Conservation (phyloP, 2,113 vertebrate species). For the Atlantisia rogersi region DNA sequence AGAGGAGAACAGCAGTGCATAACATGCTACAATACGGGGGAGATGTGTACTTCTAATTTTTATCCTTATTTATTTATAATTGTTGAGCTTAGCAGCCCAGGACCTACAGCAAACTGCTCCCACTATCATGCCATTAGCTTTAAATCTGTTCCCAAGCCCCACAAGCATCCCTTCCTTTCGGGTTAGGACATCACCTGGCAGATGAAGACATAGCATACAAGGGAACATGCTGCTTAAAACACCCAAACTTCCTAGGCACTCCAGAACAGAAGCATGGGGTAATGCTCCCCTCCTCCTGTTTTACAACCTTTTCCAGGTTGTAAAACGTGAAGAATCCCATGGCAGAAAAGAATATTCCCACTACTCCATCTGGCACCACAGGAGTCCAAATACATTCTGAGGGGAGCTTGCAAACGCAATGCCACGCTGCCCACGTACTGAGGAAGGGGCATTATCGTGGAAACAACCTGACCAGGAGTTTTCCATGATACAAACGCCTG, state of each 20-base stretch:
- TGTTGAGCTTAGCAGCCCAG: background rate
- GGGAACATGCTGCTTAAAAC: background rate
- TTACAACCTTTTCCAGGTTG: background rate
- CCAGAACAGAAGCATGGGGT: background rate
- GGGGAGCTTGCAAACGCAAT: background rate
- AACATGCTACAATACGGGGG: background rate
- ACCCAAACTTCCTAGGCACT: background rate
- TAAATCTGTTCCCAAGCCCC: background rate
- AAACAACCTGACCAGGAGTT: background rate
- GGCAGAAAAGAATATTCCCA: background rate
- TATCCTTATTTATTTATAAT: slow-evolving; percentile 25
- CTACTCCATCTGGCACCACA: background rate
- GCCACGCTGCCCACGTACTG: background rate
- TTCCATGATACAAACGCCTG: background rate
- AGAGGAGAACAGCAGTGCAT: background rate
- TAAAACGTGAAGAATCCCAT: background rate
- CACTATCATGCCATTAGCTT: slow-evolving; percentile 33
- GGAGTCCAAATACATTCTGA: background rate
- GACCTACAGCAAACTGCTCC: background rate
- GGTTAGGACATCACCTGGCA: background rate
- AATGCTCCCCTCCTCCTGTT: background rate
- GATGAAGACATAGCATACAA: background rate
- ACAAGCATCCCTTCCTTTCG: background rate
- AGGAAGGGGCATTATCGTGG: background rate
- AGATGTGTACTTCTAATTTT: background rate